Evolutionary conservation across 2,797 vertebrate species (phyloP).

Genomic region (Neosilurus mollespiculum): DNA sequence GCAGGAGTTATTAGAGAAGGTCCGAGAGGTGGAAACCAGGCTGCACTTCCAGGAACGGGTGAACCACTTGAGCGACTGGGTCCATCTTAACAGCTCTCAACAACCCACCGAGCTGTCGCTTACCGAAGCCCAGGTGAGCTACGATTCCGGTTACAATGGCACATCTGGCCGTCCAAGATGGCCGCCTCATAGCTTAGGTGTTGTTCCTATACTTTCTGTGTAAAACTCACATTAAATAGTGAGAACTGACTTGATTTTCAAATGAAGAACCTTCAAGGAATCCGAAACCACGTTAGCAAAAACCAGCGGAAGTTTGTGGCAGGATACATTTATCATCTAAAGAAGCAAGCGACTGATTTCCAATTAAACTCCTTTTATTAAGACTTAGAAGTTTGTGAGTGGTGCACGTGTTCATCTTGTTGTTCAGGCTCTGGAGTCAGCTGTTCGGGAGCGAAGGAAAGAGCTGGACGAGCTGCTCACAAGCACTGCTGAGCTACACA

Average conservation of each 20-base stretch:
- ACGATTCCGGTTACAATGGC: no score
- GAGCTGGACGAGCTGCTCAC: slow-evolving; percentile 76
- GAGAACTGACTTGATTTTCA: background rate
- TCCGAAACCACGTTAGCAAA: background rate
- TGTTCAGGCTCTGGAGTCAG: slow-evolving; percentile 68
- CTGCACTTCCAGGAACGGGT: slow-evolving; percentile 77
- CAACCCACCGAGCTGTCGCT: slow-evolving; percentile 57
- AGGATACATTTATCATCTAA: background rate
- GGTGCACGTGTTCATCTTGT: background rate
- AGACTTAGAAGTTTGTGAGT: background rate
- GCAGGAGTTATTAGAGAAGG: slow-evolving; percentile 78
- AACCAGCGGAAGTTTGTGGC: background rate
- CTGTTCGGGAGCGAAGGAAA: slow-evolving; percentile 74
- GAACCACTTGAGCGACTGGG: slow-evolving; percentile 73
- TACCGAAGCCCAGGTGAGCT: slow-evolving; percentile 25
- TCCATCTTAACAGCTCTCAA: slow-evolving; percentile 64
- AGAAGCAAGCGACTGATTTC: background rate
- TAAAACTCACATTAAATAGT: background rate
- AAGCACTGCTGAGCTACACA: slow-evolving; percentile 76
- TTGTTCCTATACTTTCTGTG: background rate
- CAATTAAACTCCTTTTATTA: background rate
- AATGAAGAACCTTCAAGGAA: background rate
- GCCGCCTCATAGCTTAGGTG: background rate
- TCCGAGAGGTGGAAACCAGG: slow-evolving; percentile 75
- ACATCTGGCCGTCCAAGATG: background rate